Percentiles rank a stretch among this genome's conserved stretches.
phyloP scores from a whole-genome alignment of 2,888 invertebrate genomes.

The Orchesella flavescens region DNA sequence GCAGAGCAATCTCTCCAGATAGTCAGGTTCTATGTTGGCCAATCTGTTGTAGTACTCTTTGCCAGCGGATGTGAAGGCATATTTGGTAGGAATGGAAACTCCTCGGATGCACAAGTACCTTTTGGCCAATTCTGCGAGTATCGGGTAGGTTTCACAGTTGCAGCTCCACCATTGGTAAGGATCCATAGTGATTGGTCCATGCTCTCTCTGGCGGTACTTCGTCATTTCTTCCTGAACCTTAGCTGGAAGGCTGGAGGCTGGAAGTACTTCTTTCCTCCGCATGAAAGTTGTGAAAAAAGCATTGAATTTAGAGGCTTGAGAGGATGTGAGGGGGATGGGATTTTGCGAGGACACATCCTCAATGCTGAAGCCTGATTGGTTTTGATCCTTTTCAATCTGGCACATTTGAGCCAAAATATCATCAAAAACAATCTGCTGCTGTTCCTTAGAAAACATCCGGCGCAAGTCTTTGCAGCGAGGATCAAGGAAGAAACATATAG shows the following conservation, averaged over 20 bases:
- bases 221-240: no score
- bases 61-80: conserved; percentile 25
- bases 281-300: no score
- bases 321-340: conserved; percentile 19
- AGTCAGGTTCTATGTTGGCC: conserved; percentile 38
- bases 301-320: background rate
- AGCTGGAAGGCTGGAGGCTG: no score
- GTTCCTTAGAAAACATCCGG: conserved; percentile 40
- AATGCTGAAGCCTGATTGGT: no score
- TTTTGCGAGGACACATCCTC: no score
- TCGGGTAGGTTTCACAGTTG: conserved; percentile 42
- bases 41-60: conserved; percentile 18
- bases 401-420: conserved; percentile 27
- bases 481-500: no score
- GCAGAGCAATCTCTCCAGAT: conserved; percentile 47
- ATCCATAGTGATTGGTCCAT: conserved; percentile 40
- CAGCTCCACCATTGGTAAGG: conserved; percentile 62
- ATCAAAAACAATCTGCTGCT: conserved; percentile 22
- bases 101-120: conserved; percentile 37
- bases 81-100: conserved; percentile 2
- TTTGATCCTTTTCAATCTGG: conserved; percentile 17
- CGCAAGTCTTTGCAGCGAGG: conserved; percentile 62
- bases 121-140: conserved; percentile 34
- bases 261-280: no score
- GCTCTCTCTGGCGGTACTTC: conserved; percentile 40